Evolutionary conservation across 2,113 vertebrate species (phyloP), one percentile per base, ranked within the genome.

Genomic region (Xiphias gladius): DNA sequence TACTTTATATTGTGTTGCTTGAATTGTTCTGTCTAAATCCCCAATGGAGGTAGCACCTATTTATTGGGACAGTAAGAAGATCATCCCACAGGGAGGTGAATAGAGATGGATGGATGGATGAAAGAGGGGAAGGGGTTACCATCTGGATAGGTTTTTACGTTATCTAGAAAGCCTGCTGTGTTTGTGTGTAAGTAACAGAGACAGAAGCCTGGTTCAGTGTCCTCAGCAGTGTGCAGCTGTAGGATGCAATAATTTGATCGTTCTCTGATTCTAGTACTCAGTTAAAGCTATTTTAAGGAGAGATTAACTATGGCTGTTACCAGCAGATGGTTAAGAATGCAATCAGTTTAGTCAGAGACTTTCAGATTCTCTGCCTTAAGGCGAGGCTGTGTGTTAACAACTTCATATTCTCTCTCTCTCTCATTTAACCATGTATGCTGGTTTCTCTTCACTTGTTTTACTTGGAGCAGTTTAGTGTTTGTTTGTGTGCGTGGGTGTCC

Each of bases 91-190:
- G 59, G 35, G 73, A 63, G 41, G 50, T 59, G 55, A 50, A 48
- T 48, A 30, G 26, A 66, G 43, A 76, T 26, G 58, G 57, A 41
- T 75, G 52, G 72, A 54, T 58, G 59, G 37, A 81, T 83, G 22
- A 61, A 67, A 52, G 46, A 68, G 55, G 66, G 64, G 13, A 11
- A 59, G 46, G 72, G 55, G 69, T 70, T 58, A 83, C 78, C 80
- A 89, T 89, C 58, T 89, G 85, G 75, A 71, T n/a, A 48, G 55
- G 37, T 19, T 80, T 87, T 80, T 86, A 71, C 86, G 20, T 76
- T 84, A 65, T 79, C 43, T 58, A 14, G 26, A 67, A 32, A 54
- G 39, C n/a, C 30, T 80, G 54, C 48, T 32, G 11, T 71, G 57
- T 76, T 55, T 70, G 22, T 61, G 24, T 77, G 63, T 62, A 30